These are phyloP conservation scores for Motacilla tschutschensis DNA, from an alignment of 2,113 vertebrate species.

Conservation along the genomic window DNA sequence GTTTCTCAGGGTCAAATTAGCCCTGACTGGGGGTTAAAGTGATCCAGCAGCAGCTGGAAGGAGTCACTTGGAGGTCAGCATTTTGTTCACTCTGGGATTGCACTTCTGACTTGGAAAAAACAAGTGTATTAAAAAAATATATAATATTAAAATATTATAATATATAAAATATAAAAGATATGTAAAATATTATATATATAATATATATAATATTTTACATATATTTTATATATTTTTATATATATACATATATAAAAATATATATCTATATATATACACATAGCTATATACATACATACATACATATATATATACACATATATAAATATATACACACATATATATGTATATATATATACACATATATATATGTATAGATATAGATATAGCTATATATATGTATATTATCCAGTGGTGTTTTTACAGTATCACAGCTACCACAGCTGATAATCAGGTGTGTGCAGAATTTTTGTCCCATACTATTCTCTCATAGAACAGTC, in stretches of 20 bases:
- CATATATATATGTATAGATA: no score
- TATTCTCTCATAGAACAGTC: not conserved
- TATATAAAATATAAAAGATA: no score
- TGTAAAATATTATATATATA: no score
- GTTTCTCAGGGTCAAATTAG: not conserved
- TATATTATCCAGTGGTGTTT: not conserved
- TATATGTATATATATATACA: no score
- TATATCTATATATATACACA: no score
- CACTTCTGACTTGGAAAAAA: not conserved
- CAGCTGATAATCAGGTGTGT: not conserved
- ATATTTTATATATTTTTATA: no score
- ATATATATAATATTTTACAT: no score
- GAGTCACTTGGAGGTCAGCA: not conserved
- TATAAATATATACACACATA: no score
- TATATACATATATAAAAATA: no score
- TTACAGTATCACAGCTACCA: not conserved
- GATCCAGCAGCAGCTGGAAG: not conserved
- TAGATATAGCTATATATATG: not conserved
- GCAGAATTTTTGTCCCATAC: not conserved
- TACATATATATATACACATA: no score
- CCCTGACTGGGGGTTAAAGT: not conserved
- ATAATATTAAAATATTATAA: no score
- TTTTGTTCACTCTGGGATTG: not conserved
- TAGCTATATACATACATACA: no score
- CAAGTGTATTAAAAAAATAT: not conserved